Evolutionary conservation across 23 tunicate species (phyloP), one percentile per base, ranked within the genome.

Genomic region (Trididemnum miniatum): DNA sequence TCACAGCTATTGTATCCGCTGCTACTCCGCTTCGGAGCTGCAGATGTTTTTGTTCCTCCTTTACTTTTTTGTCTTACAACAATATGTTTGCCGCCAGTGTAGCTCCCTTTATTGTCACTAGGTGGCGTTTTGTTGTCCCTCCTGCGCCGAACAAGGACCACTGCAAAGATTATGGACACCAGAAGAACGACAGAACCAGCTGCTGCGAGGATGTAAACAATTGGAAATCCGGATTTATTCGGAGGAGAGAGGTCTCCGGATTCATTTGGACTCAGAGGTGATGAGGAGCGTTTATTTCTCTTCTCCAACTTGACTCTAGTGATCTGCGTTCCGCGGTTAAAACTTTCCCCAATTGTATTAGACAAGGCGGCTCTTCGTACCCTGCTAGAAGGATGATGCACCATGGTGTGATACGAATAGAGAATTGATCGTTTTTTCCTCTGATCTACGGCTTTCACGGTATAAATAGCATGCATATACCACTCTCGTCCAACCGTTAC

Each of bases 401-500:
- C 30, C 72, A 84, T 20, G 23, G 97, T 57, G 34, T 87, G 81
- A 49, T 77, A 83, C 28, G 86, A 50, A 78, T 86, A 71, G 0
- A 85, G 18, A 20, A 59, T 33, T 31, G 91, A 86, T 33, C 98
- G 65, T 30, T 83, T 67, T 31, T 57, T 54, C 28, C 95, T 76
- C 33, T 78, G 69, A 64, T 82, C 79, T 49, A 80, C 65, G 30
- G 88, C 74, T 31, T 78, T 82, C 3, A 95, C 98, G 1, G 98
- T 89, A 60, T 95, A 95, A 44, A 95, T 85, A 18, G 91, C 76
- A 38, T 95, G 98, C 88, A 95, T 69, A 83, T 89, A 95, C 98
- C 98, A 95, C 65, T 95, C 98, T 39, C 95, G 51, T 25, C 98
- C 98, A n/a, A 84, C 91, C 7, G 94, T 95, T 7, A 95, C 98